These are phyloP conservation scores for Tanypteryx hageni DNA, from an alignment of 2,888 invertebrate species.

Conservation along the genomic window DNA sequence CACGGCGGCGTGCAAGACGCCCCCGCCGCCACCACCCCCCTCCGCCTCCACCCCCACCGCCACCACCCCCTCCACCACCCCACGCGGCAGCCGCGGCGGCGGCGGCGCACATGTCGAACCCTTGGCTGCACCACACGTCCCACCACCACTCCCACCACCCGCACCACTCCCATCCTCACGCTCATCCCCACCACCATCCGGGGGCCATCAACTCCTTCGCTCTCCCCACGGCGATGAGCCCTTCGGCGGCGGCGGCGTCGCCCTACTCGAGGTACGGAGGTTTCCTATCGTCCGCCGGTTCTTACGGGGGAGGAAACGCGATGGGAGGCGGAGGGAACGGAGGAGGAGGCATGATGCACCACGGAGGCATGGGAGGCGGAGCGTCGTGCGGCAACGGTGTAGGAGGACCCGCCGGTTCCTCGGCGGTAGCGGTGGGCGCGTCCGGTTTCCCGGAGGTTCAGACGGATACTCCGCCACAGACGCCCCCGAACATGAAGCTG, in stretches of 20 bases:
- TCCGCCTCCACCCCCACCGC: conserved; percentile 73
- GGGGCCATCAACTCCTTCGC: conserved; percentile 77
- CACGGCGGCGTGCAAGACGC: conserved; percentile 95
- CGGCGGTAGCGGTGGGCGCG: conserved; percentile 72
- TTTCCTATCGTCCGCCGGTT: conserved; percentile 71
- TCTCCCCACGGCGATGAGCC: conserved; percentile 76
- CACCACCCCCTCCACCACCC: conserved; percentile 65
- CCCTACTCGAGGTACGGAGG: conserved; percentile 74
- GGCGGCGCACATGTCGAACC: conserved; percentile 53
- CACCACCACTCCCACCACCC: conserved; percentile 72
- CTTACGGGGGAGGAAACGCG: conserved; percentile 66
- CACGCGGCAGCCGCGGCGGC: conserved; percentile 64
- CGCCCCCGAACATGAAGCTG: conserved; percentile 95
- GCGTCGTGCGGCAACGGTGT: conserved; percentile 66
- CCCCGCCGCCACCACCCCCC: conserved; percentile 83
- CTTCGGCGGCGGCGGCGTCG: conserved; percentile 74
- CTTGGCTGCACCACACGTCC: conserved; percentile 57
- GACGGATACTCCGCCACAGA: conserved; percentile 94
- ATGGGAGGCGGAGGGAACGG: conserved; percentile 69
- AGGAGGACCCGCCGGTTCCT: conserved; percentile 64
- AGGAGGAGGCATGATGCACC: conserved; percentile 72
- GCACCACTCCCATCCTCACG: conserved; percentile 73
- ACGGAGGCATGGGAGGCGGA: conserved; percentile 68
- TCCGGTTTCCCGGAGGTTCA: conserved; percentile 86
- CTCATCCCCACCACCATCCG: conserved; percentile 73